Evolutionary conservation across 2,113 vertebrate genomes (phyloP).

Genomic region (Suricata suricatta): DNA sequence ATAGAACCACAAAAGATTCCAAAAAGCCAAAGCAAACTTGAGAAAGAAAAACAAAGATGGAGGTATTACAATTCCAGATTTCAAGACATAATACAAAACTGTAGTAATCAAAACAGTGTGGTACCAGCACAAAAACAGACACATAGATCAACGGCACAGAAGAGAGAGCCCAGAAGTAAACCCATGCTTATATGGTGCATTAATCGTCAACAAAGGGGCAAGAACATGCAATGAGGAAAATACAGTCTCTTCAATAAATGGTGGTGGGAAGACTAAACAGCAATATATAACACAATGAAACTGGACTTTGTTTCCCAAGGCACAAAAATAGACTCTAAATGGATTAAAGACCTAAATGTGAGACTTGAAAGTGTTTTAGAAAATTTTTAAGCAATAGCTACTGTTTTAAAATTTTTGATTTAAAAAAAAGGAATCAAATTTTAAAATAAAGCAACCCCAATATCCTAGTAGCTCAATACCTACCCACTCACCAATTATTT

Average conservation of each 20-base stretch:
- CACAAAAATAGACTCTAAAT: background rate
- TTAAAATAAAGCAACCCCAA: background rate
- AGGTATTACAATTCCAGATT: background rate
- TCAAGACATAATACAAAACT: background rate
- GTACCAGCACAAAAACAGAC: background rate
- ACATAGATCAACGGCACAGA: background rate
- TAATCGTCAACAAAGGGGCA: background rate
- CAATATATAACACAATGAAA: background rate
- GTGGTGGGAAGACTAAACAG: background rate
- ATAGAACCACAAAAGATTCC: background rate
- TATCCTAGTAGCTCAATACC: background rate
- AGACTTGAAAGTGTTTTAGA: background rate
- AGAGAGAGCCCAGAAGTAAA: background rate
- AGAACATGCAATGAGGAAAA: background rate
- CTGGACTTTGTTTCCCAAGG: background rate
- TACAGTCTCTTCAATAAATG: background rate
- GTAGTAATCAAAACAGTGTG: background rate
- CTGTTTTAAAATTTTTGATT: background rate
- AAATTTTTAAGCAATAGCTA: background rate
- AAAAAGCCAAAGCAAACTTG: background rate
- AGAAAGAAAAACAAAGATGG: background rate
- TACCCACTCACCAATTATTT: background rate
- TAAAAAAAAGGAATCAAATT: background rate
- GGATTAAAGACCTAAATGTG: background rate
- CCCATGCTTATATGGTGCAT: background rate